Conservation (phyloP, 2,113 vertebrate genomes). For the Eurystomus gularis region DNA sequence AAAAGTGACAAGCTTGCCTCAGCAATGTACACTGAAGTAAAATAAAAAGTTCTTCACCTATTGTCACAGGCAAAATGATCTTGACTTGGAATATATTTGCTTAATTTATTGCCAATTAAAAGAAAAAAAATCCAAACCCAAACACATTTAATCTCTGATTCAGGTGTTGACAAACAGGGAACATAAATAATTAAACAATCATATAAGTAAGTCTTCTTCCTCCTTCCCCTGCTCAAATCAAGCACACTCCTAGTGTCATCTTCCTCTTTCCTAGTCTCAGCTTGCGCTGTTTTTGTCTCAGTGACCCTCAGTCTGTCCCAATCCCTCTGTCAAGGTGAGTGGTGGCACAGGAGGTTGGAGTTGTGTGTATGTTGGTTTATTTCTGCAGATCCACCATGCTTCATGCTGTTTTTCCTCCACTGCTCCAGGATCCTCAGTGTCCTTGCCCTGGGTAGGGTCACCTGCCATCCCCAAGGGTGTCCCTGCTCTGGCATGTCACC, state of each 20-base stretch:
- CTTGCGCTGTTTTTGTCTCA: not conserved
- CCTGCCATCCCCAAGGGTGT: not conserved
- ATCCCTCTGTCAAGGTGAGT: accelerated
- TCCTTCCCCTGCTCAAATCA: not conserved
- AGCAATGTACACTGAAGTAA: not conserved
- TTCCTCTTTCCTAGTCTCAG: not conserved
- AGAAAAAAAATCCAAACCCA: not conserved
- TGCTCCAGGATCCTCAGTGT: not conserved
- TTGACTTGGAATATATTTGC: not conserved
- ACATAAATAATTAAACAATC: not conserved
- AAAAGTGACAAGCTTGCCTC: not conserved
- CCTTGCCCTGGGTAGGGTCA: not conserved
- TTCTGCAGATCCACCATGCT: not conserved
- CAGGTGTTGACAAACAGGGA: not conserved
- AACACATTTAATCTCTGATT: not conserved
- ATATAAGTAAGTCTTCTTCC: not conserved
- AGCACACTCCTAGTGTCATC: not conserved
- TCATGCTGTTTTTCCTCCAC: not conserved
- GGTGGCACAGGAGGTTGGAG: accelerated
- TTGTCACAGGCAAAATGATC: not conserved
- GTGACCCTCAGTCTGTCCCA: not conserved
- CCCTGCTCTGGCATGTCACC: not conserved
- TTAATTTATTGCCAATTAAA: not conserved
- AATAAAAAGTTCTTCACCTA: not conserved
- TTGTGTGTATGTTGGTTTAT: not conserved